Conservation (phyloP, 37 sponge, comb jelly and placozoan genomes). For the Beroe forskalii region DNA sequence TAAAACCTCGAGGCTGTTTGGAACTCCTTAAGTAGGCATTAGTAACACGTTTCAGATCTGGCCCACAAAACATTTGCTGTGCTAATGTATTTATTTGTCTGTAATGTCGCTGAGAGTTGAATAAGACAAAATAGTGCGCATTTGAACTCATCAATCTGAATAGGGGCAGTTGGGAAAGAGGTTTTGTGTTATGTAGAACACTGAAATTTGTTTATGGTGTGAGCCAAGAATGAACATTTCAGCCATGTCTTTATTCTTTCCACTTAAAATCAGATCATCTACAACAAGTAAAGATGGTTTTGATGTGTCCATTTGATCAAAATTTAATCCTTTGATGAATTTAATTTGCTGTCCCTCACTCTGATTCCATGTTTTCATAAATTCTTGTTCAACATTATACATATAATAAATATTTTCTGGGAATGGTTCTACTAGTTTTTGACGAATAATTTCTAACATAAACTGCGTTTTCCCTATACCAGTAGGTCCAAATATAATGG, state of each 20-base stretch:
- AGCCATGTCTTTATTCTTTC: conserved; percentile 1
- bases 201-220: neutral
- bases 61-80: neutral
- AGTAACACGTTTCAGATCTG: neutral
- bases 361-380: conserved; percentile 31
- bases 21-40: conserved; percentile 2
- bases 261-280: conserved; percentile 9
- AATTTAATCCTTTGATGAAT: conserved; percentile 13
- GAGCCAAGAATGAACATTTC: conserved; percentile 2
- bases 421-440: conserved; percentile 15
- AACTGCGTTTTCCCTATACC: conserved; percentile 22
- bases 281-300: conserved; percentile 19
- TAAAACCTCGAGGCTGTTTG: neutral
- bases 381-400: neutral
- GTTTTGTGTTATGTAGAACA: conserved; percentile 45
- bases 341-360: neutral
- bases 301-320: conserved; percentile 5
- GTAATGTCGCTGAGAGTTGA: neutral
- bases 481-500: conserved; percentile 24
- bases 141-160: conserved; percentile 15
- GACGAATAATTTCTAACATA: neutral
- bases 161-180: conserved; percentile 21
- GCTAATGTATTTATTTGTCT: conserved; percentile 49
- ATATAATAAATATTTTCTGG: conserved; percentile 16
- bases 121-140: conserved; percentile 15